Evolutionary conservation across 2,113 vertebrate species (phyloP), one percentile per base, ranked within the genome.

Genomic region (Nestor notabilis): DNA sequence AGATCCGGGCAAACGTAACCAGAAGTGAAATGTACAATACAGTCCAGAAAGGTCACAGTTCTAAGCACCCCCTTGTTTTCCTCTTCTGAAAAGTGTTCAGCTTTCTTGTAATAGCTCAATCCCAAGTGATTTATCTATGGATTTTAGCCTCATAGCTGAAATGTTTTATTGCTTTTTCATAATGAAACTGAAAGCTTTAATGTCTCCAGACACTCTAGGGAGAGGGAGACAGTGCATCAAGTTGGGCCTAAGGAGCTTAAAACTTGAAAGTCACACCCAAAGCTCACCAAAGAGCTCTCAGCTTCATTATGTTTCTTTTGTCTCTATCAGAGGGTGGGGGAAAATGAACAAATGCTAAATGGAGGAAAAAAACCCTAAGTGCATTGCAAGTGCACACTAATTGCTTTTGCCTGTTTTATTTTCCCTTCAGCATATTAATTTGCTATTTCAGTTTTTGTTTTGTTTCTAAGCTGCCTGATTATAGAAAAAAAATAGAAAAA

Each of bases 371-470:
- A 16, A 2, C 14, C 10, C 35, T 79, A 94, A 95, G 79, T 87
- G 88, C 58, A 90, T 86, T 47, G 43, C 47, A 81, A 93, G 72
- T 44, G 77, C 83, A 71, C 56, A 46, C 49, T 95, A 96, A 97
- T 95, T 93, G 86, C 66, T 95, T 87, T 93, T 89, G 60, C 71
- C 61, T 60, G 29, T 28, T 77, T 82, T 83, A 86, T 90, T 79
- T 61, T 56, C 41, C 41, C 55, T 70, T 61, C 44, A 53, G 89
- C 56, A 82, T 82, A 93, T 95, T 92, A 93, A 95, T 95, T 93
- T 93, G 65, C 74, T 92, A 76, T 94, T 95, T 95, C 92, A 72
- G 77, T 71, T 93, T 95, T 41, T 93, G 61, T 64, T 88, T 95
- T 90, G 43, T 66, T 87, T 87, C 74, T 84, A 79, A 87, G 64